Percentiles rank a stretch among this genome's conserved stretches.
phyloP scores from a whole-genome alignment of 2,888 invertebrate genomes.

The Apocheima hispidaria region DNA sequence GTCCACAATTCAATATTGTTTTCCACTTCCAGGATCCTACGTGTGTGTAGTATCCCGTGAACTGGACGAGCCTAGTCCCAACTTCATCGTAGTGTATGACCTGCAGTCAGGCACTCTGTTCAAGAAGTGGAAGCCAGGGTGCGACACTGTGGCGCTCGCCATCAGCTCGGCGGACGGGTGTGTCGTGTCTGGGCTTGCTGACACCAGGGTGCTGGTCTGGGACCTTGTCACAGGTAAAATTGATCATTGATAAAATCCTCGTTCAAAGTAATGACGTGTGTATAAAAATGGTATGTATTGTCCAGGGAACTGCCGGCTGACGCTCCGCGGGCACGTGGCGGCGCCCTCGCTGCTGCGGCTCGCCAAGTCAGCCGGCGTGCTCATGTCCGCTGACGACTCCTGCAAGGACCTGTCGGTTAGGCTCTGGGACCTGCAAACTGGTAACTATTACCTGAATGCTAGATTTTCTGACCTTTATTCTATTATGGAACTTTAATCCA shows the following conservation, averaged over 20 bases:
- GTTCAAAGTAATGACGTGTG: conserved; percentile 8
- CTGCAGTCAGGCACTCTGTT: conserved; percentile 95
- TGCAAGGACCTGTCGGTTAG: conserved; percentile 91
- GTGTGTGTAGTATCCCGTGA: conserved; percentile 88
- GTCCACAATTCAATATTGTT: too few species aligned
- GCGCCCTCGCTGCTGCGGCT: conserved; percentile 91
- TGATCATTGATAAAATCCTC: too few species aligned
- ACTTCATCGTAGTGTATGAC: conserved; percentile 96
- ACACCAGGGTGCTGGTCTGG: conserved; percentile 94
- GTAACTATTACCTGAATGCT: too few species aligned
- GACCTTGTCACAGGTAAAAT: conserved; percentile 93
- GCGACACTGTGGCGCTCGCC: conserved; percentile 93
- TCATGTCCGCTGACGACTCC: conserved; percentile 91
- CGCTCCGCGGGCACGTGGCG: conserved; percentile 91
- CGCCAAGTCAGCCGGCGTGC: conserved; percentile 90
- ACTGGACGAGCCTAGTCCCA: conserved; percentile 90
- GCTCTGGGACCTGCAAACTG: conserved; percentile 93
- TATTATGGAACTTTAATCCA: too few species aligned
- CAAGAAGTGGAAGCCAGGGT: conserved; percentile 96
- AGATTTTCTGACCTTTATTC: too few species aligned
- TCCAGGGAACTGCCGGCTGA: conserved; percentile 91
- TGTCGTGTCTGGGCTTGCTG: conserved; percentile 93
- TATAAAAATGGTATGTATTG: neutral
- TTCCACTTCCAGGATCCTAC: conserved; percentile 84
- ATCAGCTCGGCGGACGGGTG: conserved; percentile 94